These are phyloP conservation scores for Cetonia aurata DNA, from an alignment of 2,888 invertebrate genomes.

Conservation along the genomic window DNA sequence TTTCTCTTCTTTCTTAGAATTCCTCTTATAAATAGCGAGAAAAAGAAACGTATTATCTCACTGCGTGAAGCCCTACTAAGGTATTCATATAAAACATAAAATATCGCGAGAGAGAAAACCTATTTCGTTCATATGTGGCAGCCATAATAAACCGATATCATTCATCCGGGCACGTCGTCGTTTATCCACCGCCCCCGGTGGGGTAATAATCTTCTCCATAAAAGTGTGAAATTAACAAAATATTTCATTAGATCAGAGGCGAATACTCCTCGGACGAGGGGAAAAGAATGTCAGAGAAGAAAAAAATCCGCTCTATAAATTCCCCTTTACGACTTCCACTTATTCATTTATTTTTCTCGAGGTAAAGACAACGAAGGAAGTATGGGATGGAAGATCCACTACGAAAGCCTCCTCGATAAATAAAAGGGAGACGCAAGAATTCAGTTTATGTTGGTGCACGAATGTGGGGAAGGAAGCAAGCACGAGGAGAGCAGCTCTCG, in stretches of 20 bases:
- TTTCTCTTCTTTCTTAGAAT: too few species aligned
- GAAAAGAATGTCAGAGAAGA: background rate
- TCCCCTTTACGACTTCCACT: slow-evolving; percentile 34
- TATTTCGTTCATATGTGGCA: too few species aligned
- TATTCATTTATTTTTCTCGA: slow-evolving; percentile 31
- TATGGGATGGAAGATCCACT: background rate
- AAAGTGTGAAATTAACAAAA: slow-evolving; percentile 39
- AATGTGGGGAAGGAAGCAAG: background rate
- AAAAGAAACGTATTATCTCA: too few species aligned
- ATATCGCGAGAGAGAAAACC: too few species aligned
- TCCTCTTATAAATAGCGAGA: too few species aligned
- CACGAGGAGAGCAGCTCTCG: slow-evolving; percentile 43
- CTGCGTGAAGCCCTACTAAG: too few species aligned
- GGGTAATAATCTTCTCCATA: slow-evolving; percentile 31
- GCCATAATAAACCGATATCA: too few species aligned
- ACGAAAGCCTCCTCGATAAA: background rate
- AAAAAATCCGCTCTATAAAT: slow-evolving; percentile 31
- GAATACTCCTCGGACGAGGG: slow-evolving; percentile 12
- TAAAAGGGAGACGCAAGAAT: background rate
- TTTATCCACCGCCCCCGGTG: background rate
- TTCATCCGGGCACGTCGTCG: too few species aligned
- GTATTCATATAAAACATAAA: too few species aligned
- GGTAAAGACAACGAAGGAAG: slow-evolving; percentile 21
- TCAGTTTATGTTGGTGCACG: too few species aligned
- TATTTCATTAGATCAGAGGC: slow-evolving; percentile 31